Evolutionary conservation across 2,888 invertebrate species (phyloP), one percentile per base, ranked within the genome.

Genomic region (Hirtodrosophila alboralis): DNA sequence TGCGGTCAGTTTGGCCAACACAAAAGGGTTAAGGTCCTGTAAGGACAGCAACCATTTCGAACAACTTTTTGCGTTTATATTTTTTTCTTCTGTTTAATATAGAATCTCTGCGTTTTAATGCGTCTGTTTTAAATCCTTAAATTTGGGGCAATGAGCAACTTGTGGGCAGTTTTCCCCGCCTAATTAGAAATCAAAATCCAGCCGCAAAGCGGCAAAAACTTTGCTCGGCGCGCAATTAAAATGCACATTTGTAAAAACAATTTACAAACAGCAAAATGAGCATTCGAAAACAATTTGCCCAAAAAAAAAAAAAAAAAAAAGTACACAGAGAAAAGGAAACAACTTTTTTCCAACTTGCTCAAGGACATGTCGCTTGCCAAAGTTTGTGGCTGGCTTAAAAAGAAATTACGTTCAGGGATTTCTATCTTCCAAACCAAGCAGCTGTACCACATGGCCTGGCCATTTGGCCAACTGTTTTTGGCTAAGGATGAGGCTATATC

Each of bases 141-240:
- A 28, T 26, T 53, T 43, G 3, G 26, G 8, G 14, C 10, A 30
- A 41, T 7, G 7, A 36, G 13, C 14, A 7, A 30, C 21, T 26
- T 12, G 13, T 8, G 18, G 33, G 23, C 12, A 9, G 16, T 1
- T 0, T 4, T 16, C 10, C 3, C 13, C 26, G 59, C 47, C 70
- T 79, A 79, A 79, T 79, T 83, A 83, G 65, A 83, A 79, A 83
- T 83, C 71, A 76, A 76, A 79, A 70, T 62, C 61, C 47, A 70
- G 59, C 38, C 57, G 44, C 49, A 60, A 63, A 60, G 54, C 48
- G 34, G 47, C 40, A 43, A 81, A 78, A 75, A 43, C 75, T 81
- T 54, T 58, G 18, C 48, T 43, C 45, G 27, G 51, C 61, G 61
- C 69, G 69, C 74, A 73, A 73, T 73, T 73, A 57, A 69, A 73